Evolutionary conservation across 2,888 invertebrate species (phyloP), one percentile per base, ranked within the genome.

Genomic region (Noctuana brunneofusca): DNA sequence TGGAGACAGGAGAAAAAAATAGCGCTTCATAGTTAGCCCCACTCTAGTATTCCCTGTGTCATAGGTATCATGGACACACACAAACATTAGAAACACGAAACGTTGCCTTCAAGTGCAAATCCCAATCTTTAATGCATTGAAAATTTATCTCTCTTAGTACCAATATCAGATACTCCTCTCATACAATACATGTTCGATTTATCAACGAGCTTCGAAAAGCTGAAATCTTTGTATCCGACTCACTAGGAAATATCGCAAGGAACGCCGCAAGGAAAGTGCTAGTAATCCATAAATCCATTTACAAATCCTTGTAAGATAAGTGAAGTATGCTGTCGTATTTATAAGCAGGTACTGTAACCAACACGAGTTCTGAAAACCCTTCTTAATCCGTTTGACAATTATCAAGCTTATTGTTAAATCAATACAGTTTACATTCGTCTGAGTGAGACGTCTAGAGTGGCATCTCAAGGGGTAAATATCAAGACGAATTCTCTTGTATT

Each of bases 211-310:
- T 54, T 54, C 24, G 11, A 38, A 18, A 55, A 55, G 27, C 62
- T 27, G 32, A 60, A 50, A 55, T 27, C 38, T 27, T 27, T 49
- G 9, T 38, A 46, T 38, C 35, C 20, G 55, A 11, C 41, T 27
- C 9, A 14, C 14, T n/a, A 20, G 11, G 49, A 35, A 20, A 64
- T 50, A 48, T 43, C 49, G 22, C 56, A 20, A 35, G 30, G 18
- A 53, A 35, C 46, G 35, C 49, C 24, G 18, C 46, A 43, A 63
- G 66, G 50, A 59, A 57, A 52, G 50, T 49, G 64, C 63, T 56
- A 62, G 64, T 66, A 66, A 65, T 65, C 64, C 68, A 65, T 64
- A 65, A 66, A 70, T 68, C 68, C 69, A 74, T 71, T 73, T 69
- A 63, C 62, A 64, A 64, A 64, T 68, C 67, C 74, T 66, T 71